Evolutionary conservation across 2,113 vertebrate species (phyloP), one percentile per base, ranked within the genome.

Genomic region (Illadopsis cleaveri): DNA sequence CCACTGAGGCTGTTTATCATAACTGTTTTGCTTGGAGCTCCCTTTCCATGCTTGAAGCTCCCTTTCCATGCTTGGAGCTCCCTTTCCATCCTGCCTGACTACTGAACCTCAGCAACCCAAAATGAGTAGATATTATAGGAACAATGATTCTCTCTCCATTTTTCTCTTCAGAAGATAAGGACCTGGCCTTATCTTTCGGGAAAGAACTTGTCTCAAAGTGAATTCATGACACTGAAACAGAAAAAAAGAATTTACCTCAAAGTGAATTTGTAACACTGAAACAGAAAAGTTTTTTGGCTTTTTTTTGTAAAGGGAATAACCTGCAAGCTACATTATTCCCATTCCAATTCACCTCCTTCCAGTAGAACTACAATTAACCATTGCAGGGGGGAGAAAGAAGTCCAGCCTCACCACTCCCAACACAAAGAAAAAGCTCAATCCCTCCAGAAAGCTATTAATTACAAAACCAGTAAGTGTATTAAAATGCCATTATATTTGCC

Each of bases 21-120:
- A 35, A 66, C 3, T 72, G 38, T 48, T 93, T 78, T 91, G 16
- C 73, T 94, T 94, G 89, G 80, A 89, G 61, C 24, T 87, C 56
- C 30, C 14, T 83, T 89, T 89, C 72, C 38, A 71, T 54, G n/a
- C n/a, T n/a, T n/a, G n/a, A n/a, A n/a, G n/a, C n/a, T n/a, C n/a
- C n/a, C n/a, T n/a, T n/a, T n/a, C n/a, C n/a, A n/a, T 91, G 16
- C 73, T 94, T 94, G 89, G 80, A 89, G 61, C 24, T 87, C 56
- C 30, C 14, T 83, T 89, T 89, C 72, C 38, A 71, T 54, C 65
- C 78, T 20, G 7, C 51, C 50, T 42, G 37, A 44, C 51, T 53
- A n/a, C 35, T 81, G 64, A 62, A 86, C 47, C 33, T 62, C 47
- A 77, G 79, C 35, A 84, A 68, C 48, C 50, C 2, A 4, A 95